Evolutionary conservation across 2,797 vertebrate species (phyloP), one percentile per base, ranked within the genome.

Genomic region (Pelodytes ibericus): DNA sequence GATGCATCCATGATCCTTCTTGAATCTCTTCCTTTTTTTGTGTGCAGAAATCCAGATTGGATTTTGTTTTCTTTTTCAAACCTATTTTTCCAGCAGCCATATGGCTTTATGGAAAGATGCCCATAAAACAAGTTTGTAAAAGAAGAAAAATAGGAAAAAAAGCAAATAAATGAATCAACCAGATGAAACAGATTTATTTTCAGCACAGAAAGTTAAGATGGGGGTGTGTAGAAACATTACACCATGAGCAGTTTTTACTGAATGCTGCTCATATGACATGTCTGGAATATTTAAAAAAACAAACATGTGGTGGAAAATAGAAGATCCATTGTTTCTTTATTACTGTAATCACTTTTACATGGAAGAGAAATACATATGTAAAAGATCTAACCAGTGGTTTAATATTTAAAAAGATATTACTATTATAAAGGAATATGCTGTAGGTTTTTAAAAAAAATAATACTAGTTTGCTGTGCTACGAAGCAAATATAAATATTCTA

Each of bases 131-230:
- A 83, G 13, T 24, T 53, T 53, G 49, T 24, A 53, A 53, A 72
- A 73, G 80, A 75, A 77, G 71, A 36, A 15, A 66, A 79, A 58
- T 64, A 82, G 80, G 70, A 80, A 82, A 87, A 80, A 89, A 89
- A 87, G 83, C 75, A 88, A 87, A 83, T 66, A 88, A 89, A 86
- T 69, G 82, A 53, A 53, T 83, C 81, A 69, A 87, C 79, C 85
- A 90, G 86, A 93, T 90, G 89, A 93, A 88, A 91, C 80, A 88
- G 87, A 93, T 94, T 93, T 93, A 91, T 91, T 93, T 91, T 86
- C 81, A 78, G 77, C 80, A 81, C 87, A 82, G 83, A 81, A 75
- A 68, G 47, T 16, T 74, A 78, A 82, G 79, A 75, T 72, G 72
- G 84, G 84, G 83, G 61, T 26, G 30, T 85, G 88, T 88, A 84